phyloP scores from a whole-genome alignment of 2,888 invertebrate genomes.

The Ichneumoninae sp. region DNA sequence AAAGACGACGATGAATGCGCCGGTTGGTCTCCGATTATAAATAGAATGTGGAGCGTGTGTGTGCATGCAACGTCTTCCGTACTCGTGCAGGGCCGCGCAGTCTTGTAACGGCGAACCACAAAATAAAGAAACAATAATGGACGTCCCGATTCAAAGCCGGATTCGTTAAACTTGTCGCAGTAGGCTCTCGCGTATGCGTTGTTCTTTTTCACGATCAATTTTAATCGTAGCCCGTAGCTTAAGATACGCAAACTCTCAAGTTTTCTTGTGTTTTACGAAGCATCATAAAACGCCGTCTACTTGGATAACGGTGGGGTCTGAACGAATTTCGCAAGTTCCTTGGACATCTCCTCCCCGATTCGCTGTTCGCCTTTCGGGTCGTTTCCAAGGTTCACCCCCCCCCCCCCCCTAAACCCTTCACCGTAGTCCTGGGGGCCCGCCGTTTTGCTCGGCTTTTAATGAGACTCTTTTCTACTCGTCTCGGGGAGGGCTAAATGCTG shows the following conservation, averaged over 20 bases:
- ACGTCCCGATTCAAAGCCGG: not conserved
- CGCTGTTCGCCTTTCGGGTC: constrained; percentile 41
- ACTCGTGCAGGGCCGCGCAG: not conserved
- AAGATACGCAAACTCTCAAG: constrained; percentile 36
- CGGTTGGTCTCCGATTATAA: constrained; percentile 7
- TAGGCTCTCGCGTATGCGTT: constrained; percentile 25
- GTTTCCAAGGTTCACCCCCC: constrained; percentile 30
- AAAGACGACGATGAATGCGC: not conserved
- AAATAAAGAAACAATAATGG: not conserved
- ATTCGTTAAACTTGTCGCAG: not conserved
- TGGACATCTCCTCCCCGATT: constrained; percentile 47
- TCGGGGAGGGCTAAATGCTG: constrained; percentile 78
- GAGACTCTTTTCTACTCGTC: constrained; percentile 81
- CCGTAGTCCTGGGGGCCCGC: constrained; percentile 68
- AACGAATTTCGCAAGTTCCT: constrained; percentile 67
- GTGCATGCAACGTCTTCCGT: not conserved
- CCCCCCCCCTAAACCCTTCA: constrained; percentile 49
- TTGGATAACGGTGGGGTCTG: constrained; percentile 34
- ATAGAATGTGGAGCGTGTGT: not conserved
- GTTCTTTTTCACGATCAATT: constrained; percentile 62
- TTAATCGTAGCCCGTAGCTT: constrained; percentile 55
- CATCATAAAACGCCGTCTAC: constrained; percentile 29
- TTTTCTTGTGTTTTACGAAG: constrained; percentile 24
- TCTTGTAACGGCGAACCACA: not conserved
- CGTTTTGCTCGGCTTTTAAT: constrained; percentile 79